Percentiles rank a stretch among this genome's conserved stretches.
phyloP scores from a whole-genome alignment of 2,888 invertebrate species.

The Hylaea fasciaria region DNA sequence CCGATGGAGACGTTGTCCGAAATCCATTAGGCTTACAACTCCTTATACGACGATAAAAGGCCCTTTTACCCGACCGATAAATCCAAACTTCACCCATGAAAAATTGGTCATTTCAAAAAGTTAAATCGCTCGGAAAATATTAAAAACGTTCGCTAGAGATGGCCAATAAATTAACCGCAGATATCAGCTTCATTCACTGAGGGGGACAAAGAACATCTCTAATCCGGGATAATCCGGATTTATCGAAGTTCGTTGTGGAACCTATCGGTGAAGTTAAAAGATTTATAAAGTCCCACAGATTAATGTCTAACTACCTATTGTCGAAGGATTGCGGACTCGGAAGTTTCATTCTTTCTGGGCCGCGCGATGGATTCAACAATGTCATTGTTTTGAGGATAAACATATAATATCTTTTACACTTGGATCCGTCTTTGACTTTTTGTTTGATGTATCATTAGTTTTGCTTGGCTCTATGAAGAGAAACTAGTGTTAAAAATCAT shows the following conservation, averaged over 20 bases:
- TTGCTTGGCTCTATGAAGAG: background rate
- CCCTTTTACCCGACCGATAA: conserved; percentile 38
- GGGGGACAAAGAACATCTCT: conserved; percentile 59
- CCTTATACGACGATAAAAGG: conserved; percentile 33
- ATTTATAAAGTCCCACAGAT: conserved; percentile 65
- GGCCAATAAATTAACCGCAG: conserved; percentile 59
- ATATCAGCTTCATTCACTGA: conserved; percentile 57
- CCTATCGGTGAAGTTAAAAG: conserved; percentile 69
- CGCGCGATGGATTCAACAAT: conserved; percentile 19
- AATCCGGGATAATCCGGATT: conserved; percentile 76
- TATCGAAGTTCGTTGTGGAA: conserved; percentile 54
- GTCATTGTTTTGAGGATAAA: background rate
- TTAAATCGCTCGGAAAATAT: conserved; percentile 45
- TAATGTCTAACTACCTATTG: conserved; percentile 55
- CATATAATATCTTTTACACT: background rate
- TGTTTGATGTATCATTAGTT: background rate
- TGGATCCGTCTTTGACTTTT: background rate
- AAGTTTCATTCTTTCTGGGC: conserved; percentile 16
- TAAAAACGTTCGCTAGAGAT: conserved; percentile 45
- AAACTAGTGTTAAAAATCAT: no score
- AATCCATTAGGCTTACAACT: conserved; percentile 32
- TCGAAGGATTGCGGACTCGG: conserved; percentile 13
- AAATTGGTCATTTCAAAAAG: conserved; percentile 43
- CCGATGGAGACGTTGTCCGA: conserved; percentile 24
- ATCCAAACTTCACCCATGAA: conserved; percentile 42